These are phyloP conservation scores for Oryzias melastigma DNA, from an alignment of 2,113 vertebrate species.

Conservation along the genomic window DNA sequence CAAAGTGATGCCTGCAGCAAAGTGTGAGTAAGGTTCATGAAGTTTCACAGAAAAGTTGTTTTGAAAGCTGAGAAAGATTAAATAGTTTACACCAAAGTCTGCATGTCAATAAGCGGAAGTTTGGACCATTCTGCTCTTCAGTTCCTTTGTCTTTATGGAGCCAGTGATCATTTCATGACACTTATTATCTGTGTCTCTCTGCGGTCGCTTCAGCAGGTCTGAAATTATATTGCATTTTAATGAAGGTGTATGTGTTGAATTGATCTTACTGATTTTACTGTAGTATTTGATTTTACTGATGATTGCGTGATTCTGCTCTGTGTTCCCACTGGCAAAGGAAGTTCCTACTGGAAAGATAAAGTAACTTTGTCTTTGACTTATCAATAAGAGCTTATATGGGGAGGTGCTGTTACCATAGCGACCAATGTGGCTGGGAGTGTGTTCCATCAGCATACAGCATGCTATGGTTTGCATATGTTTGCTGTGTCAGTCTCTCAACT, in stretches of 20 bases:
- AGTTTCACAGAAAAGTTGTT: constrained; percentile 8
- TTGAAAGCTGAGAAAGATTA: no score
- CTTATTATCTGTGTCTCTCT: constrained; percentile 47
- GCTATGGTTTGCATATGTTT: not conserved
- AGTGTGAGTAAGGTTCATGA: constrained; percentile 44
- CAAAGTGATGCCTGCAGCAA: constrained; percentile 34
- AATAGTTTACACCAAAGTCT: no score
- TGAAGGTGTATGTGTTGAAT: no score
- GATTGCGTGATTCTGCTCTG: no score
- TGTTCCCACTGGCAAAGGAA: no score
- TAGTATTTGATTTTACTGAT: no score
- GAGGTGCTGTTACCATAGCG: constrained; percentile 58
- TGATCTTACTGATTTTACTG: no score
- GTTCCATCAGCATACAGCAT: constrained; percentile 27
- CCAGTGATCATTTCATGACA: constrained; percentile 8
- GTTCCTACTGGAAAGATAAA: no score
- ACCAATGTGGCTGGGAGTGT: constrained; percentile 45
- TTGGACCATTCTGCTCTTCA: not conserved
- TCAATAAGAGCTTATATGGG: constrained; percentile 61
- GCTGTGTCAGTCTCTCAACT: constrained; percentile 10
- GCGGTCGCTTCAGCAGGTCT: not conserved
- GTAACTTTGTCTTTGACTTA: constrained; percentile 3
- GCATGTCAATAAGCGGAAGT: no score
- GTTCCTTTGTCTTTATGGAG: not conserved
- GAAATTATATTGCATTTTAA: no score